These are phyloP conservation scores for Barbus barbus DNA, from an alignment of 2,113 vertebrate species.

Conservation along the genomic window DNA sequence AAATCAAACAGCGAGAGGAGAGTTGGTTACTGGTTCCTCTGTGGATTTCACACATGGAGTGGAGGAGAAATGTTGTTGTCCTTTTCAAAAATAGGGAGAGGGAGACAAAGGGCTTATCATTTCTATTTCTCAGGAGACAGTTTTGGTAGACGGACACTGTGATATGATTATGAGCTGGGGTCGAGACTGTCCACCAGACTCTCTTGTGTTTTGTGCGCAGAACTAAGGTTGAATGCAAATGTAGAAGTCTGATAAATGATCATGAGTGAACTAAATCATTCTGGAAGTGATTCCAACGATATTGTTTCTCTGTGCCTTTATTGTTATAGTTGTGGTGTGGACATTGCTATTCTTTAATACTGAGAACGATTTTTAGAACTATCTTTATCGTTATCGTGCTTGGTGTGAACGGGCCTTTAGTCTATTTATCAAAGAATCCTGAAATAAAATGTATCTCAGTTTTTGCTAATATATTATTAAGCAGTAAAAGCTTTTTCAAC, in stretches of 20 bases:
- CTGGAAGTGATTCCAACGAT: no score
- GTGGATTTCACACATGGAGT: neutral
- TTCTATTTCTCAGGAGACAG: neutral
- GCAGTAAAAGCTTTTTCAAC: no score
- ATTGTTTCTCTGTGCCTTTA: no score
- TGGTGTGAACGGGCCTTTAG: no score
- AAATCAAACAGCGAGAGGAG: neutral
- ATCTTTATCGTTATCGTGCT: no score
- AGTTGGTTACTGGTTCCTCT: constrained; percentile 10
- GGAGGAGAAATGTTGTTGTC: neutral
- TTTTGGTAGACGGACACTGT: neutral
- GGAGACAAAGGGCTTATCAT: neutral
- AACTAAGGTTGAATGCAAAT: neutral
- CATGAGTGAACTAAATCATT: no score
- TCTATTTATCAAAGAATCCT: no score
- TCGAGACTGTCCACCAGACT: neutral
- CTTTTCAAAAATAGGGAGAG: neutral
- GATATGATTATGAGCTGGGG: neutral
- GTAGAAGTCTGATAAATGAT: neutral
- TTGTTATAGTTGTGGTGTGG: no score
- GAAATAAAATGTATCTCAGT: no score
- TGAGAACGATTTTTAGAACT: no score
- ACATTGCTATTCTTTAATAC: no score
- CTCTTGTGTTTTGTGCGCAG: neutral
- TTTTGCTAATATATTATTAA: no score